Evolutionary conservation across 1,140 invertebrate genomes (phyloP), one percentile per base, ranked within the genome.

Genomic region (Drosophila sp.): DNA sequence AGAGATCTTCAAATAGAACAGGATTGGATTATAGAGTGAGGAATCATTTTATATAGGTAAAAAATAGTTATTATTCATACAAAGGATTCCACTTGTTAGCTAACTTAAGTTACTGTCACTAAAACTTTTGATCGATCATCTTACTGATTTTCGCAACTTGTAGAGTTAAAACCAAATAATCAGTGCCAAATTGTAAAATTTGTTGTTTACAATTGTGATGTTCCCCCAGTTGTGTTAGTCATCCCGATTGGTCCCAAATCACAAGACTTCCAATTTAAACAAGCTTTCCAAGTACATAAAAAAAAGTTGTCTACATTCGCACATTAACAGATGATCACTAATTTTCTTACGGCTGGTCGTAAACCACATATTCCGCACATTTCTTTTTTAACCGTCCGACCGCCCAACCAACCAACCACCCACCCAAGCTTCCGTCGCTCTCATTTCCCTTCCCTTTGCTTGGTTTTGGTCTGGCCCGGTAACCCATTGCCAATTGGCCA

Each of bases 261-360:
- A 83, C 75, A 83, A 83, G 80, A 82, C 79, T 60, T 27, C 56
- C 6, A 78, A 62, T 70, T 73, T 80, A 66, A 73, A 81, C 55
- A 68, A 63, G 30, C 55, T 74, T 81, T 66, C 38, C 60, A 25
- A n/a, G 38, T 63, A 41, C 55, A 55, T 55, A 72, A 66, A 62
- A 66, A 73, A 61, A 66, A 65, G 60, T 70, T 72, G 60, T 69
- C 68, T 70, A 69, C 61, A 70, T 76, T 76, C 69, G 58, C 80
- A 84, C 81, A 85, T 85, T 85, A 85, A 85, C 81, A 80, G 61
- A 47, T 75, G 57, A 70, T 50, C 67, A 85, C 81, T 85, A 85
- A 85, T 85, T 85, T 69, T 68, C 58, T 80, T 85, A 85, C 75
- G 50, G 66, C 72, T 55, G 5, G 17, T 54, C 58, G 61, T 79